Evolutionary conservation across 2,113 vertebrate species (phyloP).

Genomic region (Macquaria australasica): DNA sequence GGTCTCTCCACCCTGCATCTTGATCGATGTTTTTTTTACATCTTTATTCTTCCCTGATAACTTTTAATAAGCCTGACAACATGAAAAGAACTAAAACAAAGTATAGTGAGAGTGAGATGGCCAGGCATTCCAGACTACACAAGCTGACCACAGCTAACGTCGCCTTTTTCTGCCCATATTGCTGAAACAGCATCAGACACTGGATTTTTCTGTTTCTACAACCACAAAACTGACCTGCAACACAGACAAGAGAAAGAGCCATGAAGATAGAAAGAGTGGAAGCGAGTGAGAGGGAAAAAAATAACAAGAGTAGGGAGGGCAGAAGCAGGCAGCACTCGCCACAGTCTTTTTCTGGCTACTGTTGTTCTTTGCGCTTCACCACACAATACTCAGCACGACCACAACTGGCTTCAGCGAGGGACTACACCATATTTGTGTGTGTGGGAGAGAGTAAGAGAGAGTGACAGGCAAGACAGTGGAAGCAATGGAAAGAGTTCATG

Average conservation of each 20-base stretch:
- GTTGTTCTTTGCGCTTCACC: constrained; percentile 71
- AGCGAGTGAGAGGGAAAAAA: constrained; percentile 19
- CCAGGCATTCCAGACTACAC: constrained; percentile 41
- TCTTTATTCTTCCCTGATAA: not conserved
- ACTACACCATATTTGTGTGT: constrained; percentile 41
- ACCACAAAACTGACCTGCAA: constrained; percentile 57
- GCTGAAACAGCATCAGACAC: constrained; percentile 60
- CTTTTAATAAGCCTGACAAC: not conserved
- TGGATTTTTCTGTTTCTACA: constrained; percentile 43
- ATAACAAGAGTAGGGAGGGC: constrained; percentile 19
- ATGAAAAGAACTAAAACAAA: constrained; percentile 18
- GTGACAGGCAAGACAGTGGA: not conserved
- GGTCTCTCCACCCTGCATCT: not conserved
- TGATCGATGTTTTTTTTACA: not conserved
- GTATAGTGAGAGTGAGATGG: constrained; percentile 11
- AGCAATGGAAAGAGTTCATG: not conserved
- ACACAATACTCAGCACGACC: constrained; percentile 68
- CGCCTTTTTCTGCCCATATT: constrained; percentile 39
- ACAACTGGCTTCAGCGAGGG: constrained; percentile 53
- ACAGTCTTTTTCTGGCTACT: constrained; percentile 79
- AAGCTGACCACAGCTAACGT: constrained; percentile 61
- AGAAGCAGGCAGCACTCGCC: constrained; percentile 52
- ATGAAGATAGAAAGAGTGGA: constrained; percentile 11
- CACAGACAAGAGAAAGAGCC: constrained; percentile 13
- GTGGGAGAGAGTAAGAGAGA: constrained; percentile 1